A percentile compares a stretch with the other conserved stretches of the same genome.
These are phyloP conservation scores for Ctena decussata DNA, from an alignment of 2,888 invertebrate genomes.

Conservation along the genomic window DNA sequence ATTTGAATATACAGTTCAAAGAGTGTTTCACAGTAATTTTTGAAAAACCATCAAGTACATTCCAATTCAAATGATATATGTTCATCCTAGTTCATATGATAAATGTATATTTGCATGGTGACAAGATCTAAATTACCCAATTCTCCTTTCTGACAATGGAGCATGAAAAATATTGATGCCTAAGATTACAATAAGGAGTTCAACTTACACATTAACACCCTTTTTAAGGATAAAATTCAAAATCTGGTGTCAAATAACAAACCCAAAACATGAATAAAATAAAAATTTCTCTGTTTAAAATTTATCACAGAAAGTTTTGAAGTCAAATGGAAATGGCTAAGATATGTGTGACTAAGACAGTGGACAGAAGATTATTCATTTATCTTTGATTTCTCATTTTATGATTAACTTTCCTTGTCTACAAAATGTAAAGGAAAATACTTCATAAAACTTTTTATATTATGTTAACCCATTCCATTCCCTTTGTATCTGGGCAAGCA, in stretches of 20 bases:
- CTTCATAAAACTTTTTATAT: too few relatives aligned
- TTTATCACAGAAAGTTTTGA: background rate
- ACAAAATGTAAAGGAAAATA: too few relatives aligned
- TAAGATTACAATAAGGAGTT: background rate
- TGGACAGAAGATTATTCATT: too few relatives aligned
- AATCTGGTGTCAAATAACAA: background rate
- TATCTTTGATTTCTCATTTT: too few relatives aligned
- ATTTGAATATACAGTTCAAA: background rate
- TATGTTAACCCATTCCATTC: too few relatives aligned
- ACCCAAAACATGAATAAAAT: too few relatives aligned
- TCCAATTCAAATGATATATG: constrained; percentile 1
- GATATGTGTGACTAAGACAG: too few relatives aligned
- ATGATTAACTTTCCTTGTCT: too few relatives aligned
- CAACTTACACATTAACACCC: constrained; percentile 13
- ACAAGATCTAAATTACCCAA: constrained; percentile 11
- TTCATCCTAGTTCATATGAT: background rate
- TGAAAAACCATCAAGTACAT: background rate
- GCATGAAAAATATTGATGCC: constrained; percentile 21
- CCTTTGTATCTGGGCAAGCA: too few relatives aligned
- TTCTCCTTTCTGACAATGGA: background rate
- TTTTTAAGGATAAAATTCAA: background rate
- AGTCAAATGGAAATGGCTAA: background rate
- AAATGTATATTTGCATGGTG: background rate
- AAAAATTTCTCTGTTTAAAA: background rate
- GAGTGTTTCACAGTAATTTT: background rate